Evolutionary conservation across 2,888 invertebrate genomes (phyloP), one percentile per base, ranked within the genome.

Genomic region (Eilema griseolum): DNA sequence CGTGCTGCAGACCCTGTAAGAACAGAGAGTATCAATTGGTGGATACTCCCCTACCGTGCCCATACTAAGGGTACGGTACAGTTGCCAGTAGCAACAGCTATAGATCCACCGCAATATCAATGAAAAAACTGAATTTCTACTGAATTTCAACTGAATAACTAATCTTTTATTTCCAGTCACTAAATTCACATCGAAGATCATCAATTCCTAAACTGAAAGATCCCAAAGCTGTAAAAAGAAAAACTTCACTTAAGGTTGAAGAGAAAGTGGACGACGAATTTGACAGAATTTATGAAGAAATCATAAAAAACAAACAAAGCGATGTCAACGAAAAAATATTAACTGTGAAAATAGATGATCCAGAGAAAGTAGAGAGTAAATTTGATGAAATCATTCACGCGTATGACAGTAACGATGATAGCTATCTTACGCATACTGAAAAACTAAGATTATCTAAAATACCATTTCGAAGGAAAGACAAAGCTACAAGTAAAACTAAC

Each of bases 301-400:
- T 92, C 5, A 83, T 89, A 2, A 86, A 88, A 16, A 67, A 67
- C 4, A 78, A 69, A 73, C 81, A 23, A 70, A 76, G 31, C 74
- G 77, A 64, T 20, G 69, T 86, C 5, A 84, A 89, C 52, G 83
- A 83, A 0, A 86, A 80, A 26, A 69, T 88, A 28, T 71, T 88
- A 0, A 83, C 83, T n/a, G 83, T 85, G 1, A 88, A 86, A 74
- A 76, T 91, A 4, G 90, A 90, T 31, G 91, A 93, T 23, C 89
- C 90, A 0, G 88, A 87, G 1, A 88, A 88, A 74, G 71, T 94
- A 0, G 94, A 94, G 57, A 89, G 84, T 0, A 90, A 85, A 64
- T 95, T 95, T 69, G 93, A 94, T 78, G 93, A 94, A 83, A 90
- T 95, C 20, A 91, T 94, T 37, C 92, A 94, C 61, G 89, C 89